Percentiles rank a stretch among this genome's conserved stretches.
phyloP scores from a whole-genome alignment of 2,797 vertebrate species.

The Lepidocolaptes lacrymiger region DNA sequence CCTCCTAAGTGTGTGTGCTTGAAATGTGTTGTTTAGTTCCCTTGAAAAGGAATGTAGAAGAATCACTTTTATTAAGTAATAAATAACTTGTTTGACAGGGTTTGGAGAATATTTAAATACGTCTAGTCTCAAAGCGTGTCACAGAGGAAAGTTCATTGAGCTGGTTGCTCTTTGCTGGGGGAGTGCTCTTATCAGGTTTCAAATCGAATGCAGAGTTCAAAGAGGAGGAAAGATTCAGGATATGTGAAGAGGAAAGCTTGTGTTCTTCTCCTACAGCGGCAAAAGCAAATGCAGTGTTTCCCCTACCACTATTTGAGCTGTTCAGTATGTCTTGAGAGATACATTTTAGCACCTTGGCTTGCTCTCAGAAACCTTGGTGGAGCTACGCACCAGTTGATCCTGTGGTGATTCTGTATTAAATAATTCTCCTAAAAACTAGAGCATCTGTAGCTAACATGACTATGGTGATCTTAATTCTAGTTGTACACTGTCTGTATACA shows the following conservation, averaged over 20 bases:
- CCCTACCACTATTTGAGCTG: neutral
- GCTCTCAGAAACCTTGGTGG: neutral
- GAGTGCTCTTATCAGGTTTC: neutral
- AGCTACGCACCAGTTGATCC: neutral
- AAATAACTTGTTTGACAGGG: neutral
- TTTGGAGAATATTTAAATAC: neutral
- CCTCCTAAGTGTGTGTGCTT: neutral
- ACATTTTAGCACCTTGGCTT: neutral
- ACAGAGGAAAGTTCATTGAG: neutral
- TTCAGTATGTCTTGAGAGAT: neutral
- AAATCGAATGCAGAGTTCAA: neutral
- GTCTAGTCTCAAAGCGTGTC: neutral
- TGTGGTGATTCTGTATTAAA: neutral
- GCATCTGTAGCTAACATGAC: neutral
- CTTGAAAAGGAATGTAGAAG: neutral
- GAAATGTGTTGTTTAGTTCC: neutral
- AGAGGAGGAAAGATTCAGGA: no score
- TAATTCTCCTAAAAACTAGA: neutral
- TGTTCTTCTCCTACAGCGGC: neutral
- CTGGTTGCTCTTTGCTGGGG: fast-evolving
- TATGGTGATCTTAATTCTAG: neutral
- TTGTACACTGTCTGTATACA: neutral
- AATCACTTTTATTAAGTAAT: neutral
- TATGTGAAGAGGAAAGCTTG: fast-evolving
- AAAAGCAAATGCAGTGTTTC: neutral